Base-by-base conservation (phyloP, 1,140 invertebrate genomes). In the Drosophila kepulauana region DNA sequence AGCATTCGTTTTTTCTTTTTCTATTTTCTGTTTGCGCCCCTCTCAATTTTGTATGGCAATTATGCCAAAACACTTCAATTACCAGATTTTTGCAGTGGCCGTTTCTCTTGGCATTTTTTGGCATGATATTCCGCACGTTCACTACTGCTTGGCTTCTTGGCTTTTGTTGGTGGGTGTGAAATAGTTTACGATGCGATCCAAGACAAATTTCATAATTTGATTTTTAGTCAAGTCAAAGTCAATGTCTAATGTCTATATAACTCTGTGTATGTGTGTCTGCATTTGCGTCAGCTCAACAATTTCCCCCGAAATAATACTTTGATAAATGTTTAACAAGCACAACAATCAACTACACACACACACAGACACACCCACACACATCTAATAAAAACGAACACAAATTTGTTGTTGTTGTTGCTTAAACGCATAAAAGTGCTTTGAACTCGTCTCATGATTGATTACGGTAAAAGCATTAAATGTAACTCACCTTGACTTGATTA, bases 401-500 rank as follows among this genome's bases (percentile, higher is more conserved):
- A 64, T 28, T 59, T 38, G 46, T 65, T 46, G 13, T 62, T 58
- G 33, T 70, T 38, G 15, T 57, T 59, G 28, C 59, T 15, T 64
- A 63, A 25, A 13, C 11, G 35, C 6, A 38, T 38, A 79, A 86
- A 85, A 73, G 79, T 82, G 57, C 76, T 86, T 73, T 86, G 76
- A 86, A 87, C 79, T 71, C 75, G 68, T 56, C 78, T 38, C 59
- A 61, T 86, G 82, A 82, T 87, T 86, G 86, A 82, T 86, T 82
- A 35, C 59, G 61, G 61, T 65, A 20, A 73, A 63, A 43, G 15
- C 52, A 56, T 35, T 58, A 70, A 64, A 51, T 80, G 68, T 74
- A 69, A 81, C 91, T 94, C 94, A 99, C 98, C 95, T 98, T 97
- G 45, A 99, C 98, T 93, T 99, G 95, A 89, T 99, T 99, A 90